phyloP scores from a whole-genome alignment of 2,797 vertebrate species.

The Ctenosaura bakeri region DNA sequence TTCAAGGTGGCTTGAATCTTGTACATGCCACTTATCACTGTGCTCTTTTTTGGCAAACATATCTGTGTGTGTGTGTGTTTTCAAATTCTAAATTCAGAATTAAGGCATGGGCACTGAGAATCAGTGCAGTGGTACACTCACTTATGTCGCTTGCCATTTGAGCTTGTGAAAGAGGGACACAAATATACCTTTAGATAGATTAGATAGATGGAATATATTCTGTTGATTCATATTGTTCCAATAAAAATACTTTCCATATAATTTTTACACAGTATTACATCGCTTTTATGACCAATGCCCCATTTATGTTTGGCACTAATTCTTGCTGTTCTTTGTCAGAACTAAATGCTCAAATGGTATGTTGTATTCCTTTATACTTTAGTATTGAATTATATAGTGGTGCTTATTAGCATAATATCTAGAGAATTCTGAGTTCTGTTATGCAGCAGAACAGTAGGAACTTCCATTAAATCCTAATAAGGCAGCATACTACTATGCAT shows the following conservation, averaged over 20 bases:
- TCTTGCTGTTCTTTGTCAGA: neutral
- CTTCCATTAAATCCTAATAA: neutral
- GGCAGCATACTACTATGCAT: neutral
- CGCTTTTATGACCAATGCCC: neutral
- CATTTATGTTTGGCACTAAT: neutral
- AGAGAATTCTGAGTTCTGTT: neutral
- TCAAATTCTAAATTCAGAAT: neutral
- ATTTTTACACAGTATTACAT: neutral
- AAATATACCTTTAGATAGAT: neutral
- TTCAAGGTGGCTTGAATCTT: neutral
- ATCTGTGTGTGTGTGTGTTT: neutral
- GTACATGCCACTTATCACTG: neutral
- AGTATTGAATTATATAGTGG: neutral
- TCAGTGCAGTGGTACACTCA: neutral
- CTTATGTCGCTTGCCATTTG: neutral
- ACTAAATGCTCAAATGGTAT: neutral
- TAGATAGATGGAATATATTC: neutral
- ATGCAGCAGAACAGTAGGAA: neutral
- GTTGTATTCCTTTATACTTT: neutral
- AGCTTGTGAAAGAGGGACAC: neutral
- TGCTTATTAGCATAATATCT: neutral
- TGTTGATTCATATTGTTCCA: neutral
- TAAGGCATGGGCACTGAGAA: neutral
- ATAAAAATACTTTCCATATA: neutral
- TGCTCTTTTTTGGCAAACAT: conserved; percentile 21